Evolutionary conservation across 1,140 invertebrate species (phyloP), one percentile per base, ranked within the genome.

Genomic region (Aphelenchoides besseyi): DNA sequence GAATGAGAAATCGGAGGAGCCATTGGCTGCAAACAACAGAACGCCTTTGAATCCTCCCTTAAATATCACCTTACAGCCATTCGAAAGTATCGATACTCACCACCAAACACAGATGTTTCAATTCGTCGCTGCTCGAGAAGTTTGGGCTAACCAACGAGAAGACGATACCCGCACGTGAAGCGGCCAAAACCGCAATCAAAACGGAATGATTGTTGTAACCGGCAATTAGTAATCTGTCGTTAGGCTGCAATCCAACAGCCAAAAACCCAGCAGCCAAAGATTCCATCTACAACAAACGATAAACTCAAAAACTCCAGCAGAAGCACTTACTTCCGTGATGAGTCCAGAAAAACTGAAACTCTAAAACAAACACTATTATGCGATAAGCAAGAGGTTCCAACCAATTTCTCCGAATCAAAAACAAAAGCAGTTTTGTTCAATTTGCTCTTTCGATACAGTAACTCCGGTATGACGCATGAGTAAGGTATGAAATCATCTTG

Each of bases 91-190:
- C 16, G 1, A 28, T 41, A 74, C 16, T 2, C 12, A 37, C 18
- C 74, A 79, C 57, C 71, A 32, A 28, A 70, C 59, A 16, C 82
- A 54, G 23, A 37, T 79, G 73, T 0, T 77, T 36, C n/a, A 82
- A 71, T 37, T 76, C 67, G 1, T 72, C 69, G 32, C 70, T 36
- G n/a, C 68, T 64, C n/a, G 72, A 28, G 36, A 85, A 82, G 52
- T 84, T 82, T 0, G 80, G 82, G 36, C 79, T 77, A 2, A 74
- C 77, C 3, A 82, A 35, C 1, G 76, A 84, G 66, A 82, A 84
- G 12, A 78, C 73, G 3, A 82, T 57, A 8, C 80, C 80, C 32
- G 80, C 80, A 53, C 80, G 55, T 8, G 82, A 69, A 16, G 74
- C 74, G 2, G 76, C 80, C 2, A 82, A 54, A 35, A 75, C 82